Evolutionary conservation across 2,888 invertebrate genomes (phyloP), one percentile per base, ranked within the genome.

Genomic region (Drosophila melanocephala): DNA sequence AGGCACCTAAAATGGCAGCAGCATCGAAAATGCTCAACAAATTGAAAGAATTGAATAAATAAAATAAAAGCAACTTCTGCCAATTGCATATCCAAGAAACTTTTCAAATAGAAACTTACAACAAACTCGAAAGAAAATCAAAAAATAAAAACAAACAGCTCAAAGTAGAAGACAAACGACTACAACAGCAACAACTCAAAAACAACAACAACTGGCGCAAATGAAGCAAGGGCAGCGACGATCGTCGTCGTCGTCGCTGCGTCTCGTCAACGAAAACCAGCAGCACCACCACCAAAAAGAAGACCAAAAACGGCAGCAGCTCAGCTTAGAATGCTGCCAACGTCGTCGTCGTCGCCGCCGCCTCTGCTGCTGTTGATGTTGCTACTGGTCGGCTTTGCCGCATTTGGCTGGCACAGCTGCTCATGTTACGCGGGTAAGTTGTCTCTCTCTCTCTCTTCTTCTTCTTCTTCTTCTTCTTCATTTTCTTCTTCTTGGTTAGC

Each of bases 371-470:
- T 47, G 47, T n/a, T 65, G 28, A 50, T 82, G 68, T 51, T 74
- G 79, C 72, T 84, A 59, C 67, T 87, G 74, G 71, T 79, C 60
- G 69, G 72, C 78, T 75, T 80, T 71, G 80, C 72, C 69, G 75
- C 72, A 64, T 75, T 81, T 72, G 73, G 70, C 73, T 73, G 77
- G 79, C 82, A 82, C 86, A 86, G 86, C 86, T 86, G 86, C 86
- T 87, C 84, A 77, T 87, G 86, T 86, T 86, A 87, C 86, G 87
- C 86, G 86, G 86, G 86, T 86, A 86, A 86, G 86, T 86, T 85
- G 75, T 50, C 44, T 42, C n/a, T 50, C 33, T n/a, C 59, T n/a
- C 16, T 14, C 12, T 30, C 14, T 39, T 26, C 26, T 26, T 26
- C 26, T 22, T 22, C 22, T 22, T 22, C 22, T 22, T 22, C 7